Evolutionary conservation across 2,888 invertebrate species (phyloP).

Genomic region (Pristionchus arcanus): DNA sequence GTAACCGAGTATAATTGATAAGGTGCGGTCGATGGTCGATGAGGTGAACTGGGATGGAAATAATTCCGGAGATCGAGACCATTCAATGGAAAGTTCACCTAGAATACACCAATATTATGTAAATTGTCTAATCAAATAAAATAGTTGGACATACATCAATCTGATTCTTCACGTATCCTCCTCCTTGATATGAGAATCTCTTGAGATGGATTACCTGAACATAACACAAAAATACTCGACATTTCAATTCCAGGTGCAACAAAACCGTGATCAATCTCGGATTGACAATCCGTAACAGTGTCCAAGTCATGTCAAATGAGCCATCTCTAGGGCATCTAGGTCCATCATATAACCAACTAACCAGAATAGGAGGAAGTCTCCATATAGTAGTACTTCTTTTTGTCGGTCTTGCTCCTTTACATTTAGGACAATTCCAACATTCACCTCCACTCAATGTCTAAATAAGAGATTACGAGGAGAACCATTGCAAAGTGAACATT

Average conservation of each 20-base stretch:
- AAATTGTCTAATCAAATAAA: not conserved
- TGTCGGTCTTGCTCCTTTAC: conserved; percentile 64
- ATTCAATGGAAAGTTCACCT: conserved; percentile 45
- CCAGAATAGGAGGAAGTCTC: conserved; percentile 70
- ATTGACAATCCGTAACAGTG: too few relatives aligned
- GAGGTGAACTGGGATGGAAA: conserved; percentile 27
- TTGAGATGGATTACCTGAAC: conserved; percentile 74
- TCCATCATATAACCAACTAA: too few relatives aligned
- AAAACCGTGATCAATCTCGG: too few relatives aligned
- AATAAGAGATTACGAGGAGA: not conserved
- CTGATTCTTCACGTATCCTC: conserved; percentile 73
- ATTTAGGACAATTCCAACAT: conserved; percentile 76
- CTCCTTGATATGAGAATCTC: conserved; percentile 69
- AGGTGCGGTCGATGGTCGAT: not conserved
- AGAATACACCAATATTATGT: not conserved
- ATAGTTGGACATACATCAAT: conserved; percentile 35
- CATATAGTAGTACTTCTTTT: conserved; percentile 69
- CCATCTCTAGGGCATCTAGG: too few relatives aligned
- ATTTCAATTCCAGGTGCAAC: too few relatives aligned
- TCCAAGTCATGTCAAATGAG: too few relatives aligned
- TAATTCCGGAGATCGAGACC: conserved; percentile 7
- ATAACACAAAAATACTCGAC: too few relatives aligned
- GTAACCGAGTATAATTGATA: conserved; percentile 48
- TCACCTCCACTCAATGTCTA: conserved; percentile 68
- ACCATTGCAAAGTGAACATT: not conserved